Evolutionary conservation across 2,888 invertebrate genomes (phyloP), one percentile per base, ranked within the genome.

Genomic region (Crepidodera aurea): DNA sequence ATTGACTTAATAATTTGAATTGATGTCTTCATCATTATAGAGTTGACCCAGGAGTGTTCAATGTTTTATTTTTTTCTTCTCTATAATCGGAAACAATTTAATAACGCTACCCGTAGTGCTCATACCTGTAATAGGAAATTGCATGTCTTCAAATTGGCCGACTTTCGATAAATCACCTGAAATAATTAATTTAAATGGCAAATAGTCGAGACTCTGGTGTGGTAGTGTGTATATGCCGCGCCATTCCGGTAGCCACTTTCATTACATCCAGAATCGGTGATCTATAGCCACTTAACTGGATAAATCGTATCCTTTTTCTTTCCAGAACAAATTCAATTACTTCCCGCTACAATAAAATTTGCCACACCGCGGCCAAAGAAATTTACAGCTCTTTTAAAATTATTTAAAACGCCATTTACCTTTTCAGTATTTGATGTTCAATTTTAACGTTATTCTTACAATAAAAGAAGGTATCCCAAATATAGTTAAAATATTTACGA

Each of bases 161-260:
- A 48, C 64, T 61, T 53, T 53, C 67, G 39, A 69, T 71, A 69
- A 71, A 71, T 69, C 69, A 68, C 69, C 51, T 50, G 60, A 69
- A 64, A 68, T 71, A 69, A 67, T 69, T 65, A 66, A 71, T 71
- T 53, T 64, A 60, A 68, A 69, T 68, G 62, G 65, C 55, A 62
- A 66, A 68, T 62, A 65, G 34, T 34, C 12, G 10, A 13, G 12
- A 2, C 13, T 13, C 12, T 34, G 34, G 3, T 34, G 34, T 29
- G 29, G 34, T 34, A 10, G 34, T 34, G 66, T 60, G 66, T 66
- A 62, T 67, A 67, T 67, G 68, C 62, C 4, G 5, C 42, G 16
- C 16, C n/a, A 42, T 19, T 13, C 44, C 44, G n/a, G 16, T n/a
- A 13, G 58, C 62, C 60, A 55, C 62, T 64, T 68, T 60, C 65